Percentiles rank a stretch among this genome's conserved stretches.
phyloP scores from a whole-genome alignment of 2,797 vertebrate species.

The Sebastes itinus region DNA sequence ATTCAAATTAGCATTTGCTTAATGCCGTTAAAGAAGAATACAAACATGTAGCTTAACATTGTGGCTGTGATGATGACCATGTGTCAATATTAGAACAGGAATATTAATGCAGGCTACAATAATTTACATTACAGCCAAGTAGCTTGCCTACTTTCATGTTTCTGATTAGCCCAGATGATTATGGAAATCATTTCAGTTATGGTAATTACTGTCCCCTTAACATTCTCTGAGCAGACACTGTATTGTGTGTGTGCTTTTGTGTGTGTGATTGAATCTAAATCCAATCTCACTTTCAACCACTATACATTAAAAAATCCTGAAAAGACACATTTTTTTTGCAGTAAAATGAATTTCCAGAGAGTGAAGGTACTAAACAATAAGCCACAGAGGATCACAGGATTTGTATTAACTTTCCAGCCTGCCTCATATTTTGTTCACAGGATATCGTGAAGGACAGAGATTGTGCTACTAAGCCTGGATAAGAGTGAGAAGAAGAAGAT shows the following conservation, averaged over 20 bases:
- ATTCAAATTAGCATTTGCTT: background rate
- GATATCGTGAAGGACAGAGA: background rate
- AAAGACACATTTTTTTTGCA: background rate
- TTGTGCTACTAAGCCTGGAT: conserved; percentile 4
- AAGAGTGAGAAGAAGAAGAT: background rate
- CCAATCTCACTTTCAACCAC: background rate
- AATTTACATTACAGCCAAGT: conserved; percentile 15
- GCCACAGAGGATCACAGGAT: conserved; percentile 4
- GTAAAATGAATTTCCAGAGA: background rate
- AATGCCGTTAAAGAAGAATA: background rate
- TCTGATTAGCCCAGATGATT: conserved; percentile 34
- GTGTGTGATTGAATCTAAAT: conserved; percentile 32
- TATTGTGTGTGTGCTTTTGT: background rate
- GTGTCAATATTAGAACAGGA: background rate
- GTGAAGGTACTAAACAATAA: background rate
- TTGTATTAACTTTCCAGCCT: background rate
- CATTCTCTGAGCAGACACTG: background rate
- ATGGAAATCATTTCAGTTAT: conserved; percentile 35
- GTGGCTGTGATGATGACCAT: background rate
- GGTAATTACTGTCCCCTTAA: conserved; percentile 26
- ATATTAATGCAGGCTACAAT: conserved; percentile 4
- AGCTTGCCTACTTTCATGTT: conserved; percentile 37
- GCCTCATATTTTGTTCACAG: conserved; percentile 2
- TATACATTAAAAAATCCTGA: background rate
- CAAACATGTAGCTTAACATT: background rate